Evolutionary conservation across 2,888 invertebrate species (phyloP), one percentile per base, ranked within the genome.

Genomic region (Drosophila suboccidentalis): DNA sequence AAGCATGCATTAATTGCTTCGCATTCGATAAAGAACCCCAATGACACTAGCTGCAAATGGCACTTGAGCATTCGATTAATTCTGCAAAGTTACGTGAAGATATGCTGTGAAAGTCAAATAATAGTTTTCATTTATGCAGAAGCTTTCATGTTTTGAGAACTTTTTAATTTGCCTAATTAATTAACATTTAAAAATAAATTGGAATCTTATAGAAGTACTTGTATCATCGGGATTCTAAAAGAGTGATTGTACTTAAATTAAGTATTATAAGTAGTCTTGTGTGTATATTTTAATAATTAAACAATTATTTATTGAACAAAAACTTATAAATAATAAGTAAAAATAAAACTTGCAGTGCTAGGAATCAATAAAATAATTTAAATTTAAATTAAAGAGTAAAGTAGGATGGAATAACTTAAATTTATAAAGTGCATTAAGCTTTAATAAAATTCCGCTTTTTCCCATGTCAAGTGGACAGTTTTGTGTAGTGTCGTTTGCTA

Each of bases 1-100:
- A 65, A 75, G 79, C 59, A 66, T 55, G 80, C 80, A 76, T 76
- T 76, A 76, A 76, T 76, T 76, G 76, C 76, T 41, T 51, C 58
- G 51, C 76, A 75, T 79, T 76, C 76, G 79, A 76, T 76, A 69
- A 70, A 75, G 65, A 49, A 58, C 54, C 57, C 59, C 60, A 76
- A 76, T 69, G 80, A 74, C 79, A 74, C 67, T 39, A 32, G 69
- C 69, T 61, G 63, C 75, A 44, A 57, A 19, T 55, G 43, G n/a
- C 75, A 71, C 71, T 46, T 34, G 29, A 34, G 39, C 36, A 46
- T 50, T 47, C 57, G 67, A 57, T 78, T 62, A 63, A 78, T 67
- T 57, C 61, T 50, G 26, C 9, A 46, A 51, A 58, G 43, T 5
- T 2, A n/a, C 6, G 38, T n/a, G n/a, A 38, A 38, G n/a, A n/a